phyloP scores from a whole-genome alignment of 2,113 vertebrate species.

The Cheilinus undulatus region DNA sequence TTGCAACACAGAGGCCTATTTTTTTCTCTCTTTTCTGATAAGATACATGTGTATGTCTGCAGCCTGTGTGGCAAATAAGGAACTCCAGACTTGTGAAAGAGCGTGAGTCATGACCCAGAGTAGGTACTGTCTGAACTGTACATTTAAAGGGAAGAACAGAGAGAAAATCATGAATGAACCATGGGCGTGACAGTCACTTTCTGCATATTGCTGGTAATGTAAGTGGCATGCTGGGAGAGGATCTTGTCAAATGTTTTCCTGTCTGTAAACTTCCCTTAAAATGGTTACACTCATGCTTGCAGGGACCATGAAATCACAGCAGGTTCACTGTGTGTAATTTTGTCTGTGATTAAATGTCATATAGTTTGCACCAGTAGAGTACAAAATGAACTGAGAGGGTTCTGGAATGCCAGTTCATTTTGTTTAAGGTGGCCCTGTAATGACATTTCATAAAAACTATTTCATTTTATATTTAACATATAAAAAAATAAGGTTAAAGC shows the following conservation, averaged over 20 bases:
- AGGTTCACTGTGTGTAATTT: not conserved
- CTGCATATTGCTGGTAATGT: slow-evolving; percentile 43
- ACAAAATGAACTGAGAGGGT: not conserved
- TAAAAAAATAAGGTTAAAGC: too few species aligned
- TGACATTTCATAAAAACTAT: too few species aligned
- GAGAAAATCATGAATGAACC: slow-evolving; percentile 74
- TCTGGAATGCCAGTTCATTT: not conserved
- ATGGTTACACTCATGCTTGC: not conserved
- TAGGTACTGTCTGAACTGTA: slow-evolving; percentile 47
- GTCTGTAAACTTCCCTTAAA: not conserved
- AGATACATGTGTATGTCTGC: not conserved
- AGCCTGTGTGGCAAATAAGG: slow-evolving; percentile 46
- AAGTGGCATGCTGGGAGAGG: slow-evolving; percentile 14
- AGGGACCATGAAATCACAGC: not conserved
- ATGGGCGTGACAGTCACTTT: slow-evolving; percentile 36
- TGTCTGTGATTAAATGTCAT: slow-evolving; percentile 3
- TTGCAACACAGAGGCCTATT: slow-evolving; percentile 51
- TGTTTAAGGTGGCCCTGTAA: too few species aligned
- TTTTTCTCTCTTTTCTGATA: not conserved
- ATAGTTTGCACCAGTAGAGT: slow-evolving; percentile 1
- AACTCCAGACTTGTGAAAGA: slow-evolving; percentile 67
- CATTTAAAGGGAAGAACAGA: slow-evolving; percentile 39
- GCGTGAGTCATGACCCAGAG: not conserved
- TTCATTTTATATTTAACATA: too few species aligned
- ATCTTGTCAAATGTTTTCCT: slow-evolving; percentile 40